phyloP scores from a whole-genome alignment of 2,113 vertebrate genomes.

The Podilymbus podiceps region DNA sequence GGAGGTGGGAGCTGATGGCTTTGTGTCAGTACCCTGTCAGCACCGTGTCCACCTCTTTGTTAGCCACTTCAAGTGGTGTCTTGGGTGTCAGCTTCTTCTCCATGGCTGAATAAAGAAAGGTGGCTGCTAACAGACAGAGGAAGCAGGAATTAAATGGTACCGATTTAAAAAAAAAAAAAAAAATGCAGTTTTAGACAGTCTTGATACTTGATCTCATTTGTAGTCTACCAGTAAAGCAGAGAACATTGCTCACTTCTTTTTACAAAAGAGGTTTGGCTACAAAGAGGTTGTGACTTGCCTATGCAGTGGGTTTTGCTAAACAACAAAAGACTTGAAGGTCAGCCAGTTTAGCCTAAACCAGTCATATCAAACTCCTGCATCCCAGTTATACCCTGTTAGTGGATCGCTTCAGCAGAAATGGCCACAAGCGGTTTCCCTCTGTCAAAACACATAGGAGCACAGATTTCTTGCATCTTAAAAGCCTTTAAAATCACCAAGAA shows the following conservation, averaged over 20 bases:
- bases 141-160: not conserved
- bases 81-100: not conserved
- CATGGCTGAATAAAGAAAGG: not conserved
- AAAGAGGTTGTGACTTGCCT: not conserved
- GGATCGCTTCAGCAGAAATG: not conserved
- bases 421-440: not conserved
- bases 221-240: not conserved
- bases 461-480: not conserved
- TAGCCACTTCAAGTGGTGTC: not conserved
- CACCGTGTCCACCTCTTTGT: rapidly evolving
- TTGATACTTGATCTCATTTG: not conserved
- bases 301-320: not conserved
- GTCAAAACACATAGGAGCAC: not conserved
- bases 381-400: not conserved
- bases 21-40: no score
- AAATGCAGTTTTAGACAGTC: not conserved
- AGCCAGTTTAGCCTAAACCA: not conserved
- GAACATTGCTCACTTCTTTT: not conserved
- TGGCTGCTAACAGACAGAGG: not conserved
- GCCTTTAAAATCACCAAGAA: not conserved
- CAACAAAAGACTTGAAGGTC: not conserved
- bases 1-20: not conserved
- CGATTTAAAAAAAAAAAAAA: not conserved
- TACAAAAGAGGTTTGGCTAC: not conserved
- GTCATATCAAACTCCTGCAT: not conserved